Percentiles rank a stretch among this genome's conserved stretches.
Conservation (phyloP, 2,113 vertebrate species). For the Henicopernis longicauda region DNA sequence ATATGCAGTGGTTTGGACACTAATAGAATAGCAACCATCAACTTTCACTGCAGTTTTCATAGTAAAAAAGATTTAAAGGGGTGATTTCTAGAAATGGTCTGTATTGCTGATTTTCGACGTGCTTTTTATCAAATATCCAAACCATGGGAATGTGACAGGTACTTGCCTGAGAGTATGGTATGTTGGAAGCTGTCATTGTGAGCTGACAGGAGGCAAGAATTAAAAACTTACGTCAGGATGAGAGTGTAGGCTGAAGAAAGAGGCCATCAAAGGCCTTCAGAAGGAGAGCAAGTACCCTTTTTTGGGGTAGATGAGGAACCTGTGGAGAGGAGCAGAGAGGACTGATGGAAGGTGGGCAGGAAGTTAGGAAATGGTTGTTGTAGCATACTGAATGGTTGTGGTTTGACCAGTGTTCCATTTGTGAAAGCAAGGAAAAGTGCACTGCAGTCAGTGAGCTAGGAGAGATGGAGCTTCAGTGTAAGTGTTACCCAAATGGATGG, state of each 20-base stretch:
- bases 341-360: neutral
- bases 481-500: neutral
- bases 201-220: neutral
- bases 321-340: neutral
- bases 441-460: neutral
- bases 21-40: neutral
- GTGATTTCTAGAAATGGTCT: fast-evolving
- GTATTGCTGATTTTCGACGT: neutral
- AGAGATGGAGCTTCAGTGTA: neutral
- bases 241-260: neutral
- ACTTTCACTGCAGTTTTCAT: neutral
- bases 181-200: neutral
- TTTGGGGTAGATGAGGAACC: neutral
- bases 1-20: neutral
- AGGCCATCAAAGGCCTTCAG: neutral
- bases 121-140: neutral
- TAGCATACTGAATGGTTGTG: neutral
- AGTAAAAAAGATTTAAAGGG: neutral
- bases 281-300: neutral
- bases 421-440: neutral
- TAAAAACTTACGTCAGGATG: neutral
- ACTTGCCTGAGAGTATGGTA: fast-evolving
- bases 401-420: neutral
- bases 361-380: neutral
- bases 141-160: neutral